Base-by-base conservation (phyloP, 2,113 vertebrate species). In the Tupaia tana region DNA sequence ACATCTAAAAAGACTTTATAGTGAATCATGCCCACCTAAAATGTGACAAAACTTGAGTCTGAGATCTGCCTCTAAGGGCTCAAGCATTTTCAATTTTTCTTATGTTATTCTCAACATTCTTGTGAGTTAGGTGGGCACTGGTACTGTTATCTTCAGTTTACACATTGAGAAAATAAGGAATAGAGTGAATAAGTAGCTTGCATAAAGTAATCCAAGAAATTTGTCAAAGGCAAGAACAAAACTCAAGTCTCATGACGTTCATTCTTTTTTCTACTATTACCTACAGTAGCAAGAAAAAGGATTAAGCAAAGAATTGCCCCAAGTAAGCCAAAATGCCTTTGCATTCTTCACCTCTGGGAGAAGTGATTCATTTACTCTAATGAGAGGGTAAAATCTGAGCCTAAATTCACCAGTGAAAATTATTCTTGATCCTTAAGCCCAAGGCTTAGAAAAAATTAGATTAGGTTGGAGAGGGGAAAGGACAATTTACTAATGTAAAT, bases 111-210 rank as follows among this genome's bases (percentile, higher is more conserved):
- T 71, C 86, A 90, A 79, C 20, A 69, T 29, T 92, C 54, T 85
- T 82, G 78, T 19, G 80, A 84, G 31, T 91, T 14, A 83, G 2
- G 16, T 59, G 15, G 18, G 64, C 61, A 79, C 1, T 64, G 64
- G 31, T 34, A 91, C 12, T 66, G 90, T 95, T 20, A 9, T 4
- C 34, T 63, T 56, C 19, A 31, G 92, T 96, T 95, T 91, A 97
- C 12, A 91, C 10, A 20, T 59, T 66, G 24, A 63, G 77, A 73
- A 70, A 71, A 3, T 70, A 89, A 98, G 82, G 84, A 80, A 93
- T 0, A 0, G 80, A 74, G 63, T 15, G 25, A 22, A 25, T 6
- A 52, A 71, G 80, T 80, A 91, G 71, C 61, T 73, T 94, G 19
- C 31, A 78, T 34, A 79, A 63, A 79, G 67, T 34, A 90, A 89